phyloP scores from a whole-genome alignment of 2,797 vertebrate species.

The Oreortyx pictus region DNA sequence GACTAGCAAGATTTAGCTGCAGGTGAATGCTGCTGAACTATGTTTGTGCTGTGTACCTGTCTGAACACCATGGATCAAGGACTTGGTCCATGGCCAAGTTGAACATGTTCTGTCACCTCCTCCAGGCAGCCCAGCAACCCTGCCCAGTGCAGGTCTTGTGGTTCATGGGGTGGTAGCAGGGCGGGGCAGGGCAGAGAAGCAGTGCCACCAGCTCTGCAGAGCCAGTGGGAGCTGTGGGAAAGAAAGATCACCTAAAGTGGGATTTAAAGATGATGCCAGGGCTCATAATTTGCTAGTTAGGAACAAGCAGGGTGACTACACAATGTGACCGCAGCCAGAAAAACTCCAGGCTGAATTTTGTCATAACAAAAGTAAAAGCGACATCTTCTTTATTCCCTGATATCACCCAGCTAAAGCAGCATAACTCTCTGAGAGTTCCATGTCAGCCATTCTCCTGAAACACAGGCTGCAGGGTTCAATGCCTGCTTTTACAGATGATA shows the following conservation, averaged over 20 bases:
- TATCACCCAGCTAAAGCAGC: background rate
- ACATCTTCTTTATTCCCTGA: background rate
- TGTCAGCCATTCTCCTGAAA: background rate
- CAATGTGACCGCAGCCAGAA: background rate
- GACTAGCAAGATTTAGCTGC: background rate
- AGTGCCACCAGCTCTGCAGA: background rate
- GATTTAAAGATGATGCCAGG: background rate
- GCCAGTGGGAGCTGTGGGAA: background rate
- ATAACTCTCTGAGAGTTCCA: background rate
- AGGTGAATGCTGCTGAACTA: background rate
- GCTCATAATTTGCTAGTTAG: background rate
- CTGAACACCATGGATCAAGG: background rate
- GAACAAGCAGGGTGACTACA: background rate
- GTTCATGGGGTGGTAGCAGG: background rate
- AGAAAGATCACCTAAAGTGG: background rate
- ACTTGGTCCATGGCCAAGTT: background rate
- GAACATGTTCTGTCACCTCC: background rate
- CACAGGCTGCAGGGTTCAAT: background rate
- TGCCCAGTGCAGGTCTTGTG: background rate
- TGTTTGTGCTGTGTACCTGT: background rate
- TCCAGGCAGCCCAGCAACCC: background rate
- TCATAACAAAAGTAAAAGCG: background rate
- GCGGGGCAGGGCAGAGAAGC: background rate
- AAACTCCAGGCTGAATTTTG: background rate
- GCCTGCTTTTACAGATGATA: background rate